Base-by-base conservation (phyloP, 2,113 vertebrate species). In the Motacilla tschutschensis region DNA sequence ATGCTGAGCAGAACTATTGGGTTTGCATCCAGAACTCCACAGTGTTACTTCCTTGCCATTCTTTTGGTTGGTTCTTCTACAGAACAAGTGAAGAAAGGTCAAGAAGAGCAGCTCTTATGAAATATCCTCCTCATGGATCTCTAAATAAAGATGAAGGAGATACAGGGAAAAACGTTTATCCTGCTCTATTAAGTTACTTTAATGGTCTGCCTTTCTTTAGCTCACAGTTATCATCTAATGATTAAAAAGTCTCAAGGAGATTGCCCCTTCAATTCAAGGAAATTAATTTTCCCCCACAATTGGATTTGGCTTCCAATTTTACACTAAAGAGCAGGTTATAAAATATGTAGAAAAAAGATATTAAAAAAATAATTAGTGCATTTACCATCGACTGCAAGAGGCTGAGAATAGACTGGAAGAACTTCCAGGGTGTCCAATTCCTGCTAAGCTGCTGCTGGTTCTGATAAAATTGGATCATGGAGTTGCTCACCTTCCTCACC, bases 211-310 rank as follows among this genome's bases (percentile, higher is more conserved):
- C 62, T 85, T 92, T 88, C 90, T 91, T 84, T 69, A 79, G 72
- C 29, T 29, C 79, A 64, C 64, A 77, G 92, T 91, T 92, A 89
- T 66, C 83, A 81, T 79, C 83, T 59, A 65, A 92, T 91, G 91
- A 94, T 95, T 94, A 89, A 93, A 89, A 89, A 91, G 90, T 91
- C 90, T 95, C 90, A 55, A 92, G 83, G 35, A 92, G 90, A 95
- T 93, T 92, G 88, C 91, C 85, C 80, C 80, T 92, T 89, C 88
- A 87, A 91, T 87, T 89, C 59, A 73, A 88, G 86, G 78, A 94
- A 94, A 94, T 93, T 91, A 93, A 92, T 92, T 91, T 92, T 15
- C 33, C 53, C 57, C 60, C 76, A 90, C 90, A 85, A 94, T 85
- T 88, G 85, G 87, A 94, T 92, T 94, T 93, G 85, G 69, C 70